Base-by-base conservation (phyloP, 2,888 invertebrate species). In the Hololepta plana region DNA sequence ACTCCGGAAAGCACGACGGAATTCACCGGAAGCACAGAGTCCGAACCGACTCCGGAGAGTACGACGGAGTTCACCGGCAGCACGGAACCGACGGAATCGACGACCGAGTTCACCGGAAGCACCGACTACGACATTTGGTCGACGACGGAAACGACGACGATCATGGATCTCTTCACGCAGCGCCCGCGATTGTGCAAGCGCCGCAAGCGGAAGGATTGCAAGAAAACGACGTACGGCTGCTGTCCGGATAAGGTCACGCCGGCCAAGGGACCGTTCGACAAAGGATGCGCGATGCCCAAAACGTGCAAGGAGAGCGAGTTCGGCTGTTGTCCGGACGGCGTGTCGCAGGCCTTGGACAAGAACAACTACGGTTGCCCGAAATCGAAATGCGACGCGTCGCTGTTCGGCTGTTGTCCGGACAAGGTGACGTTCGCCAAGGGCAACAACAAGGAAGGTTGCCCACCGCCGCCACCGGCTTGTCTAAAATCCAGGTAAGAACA, bases 371-470 rank as follows among this genome's bases (percentile, higher is more conserved):
- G 79, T 2, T 95, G 93, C 46, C 82, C 84, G 1, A 52, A 62
- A 19, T 59, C 67, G 1, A 62, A 66, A 6, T 88, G 88, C 45
- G 63, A 64, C 1, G 74, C 75, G 42, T 76, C 80, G 0, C 57
- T 88, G 4, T 90, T 76, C 43, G 90, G 90, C 3, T 91, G 90
- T 47, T 91, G 90, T 44, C 66, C 69, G 6, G 85, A 88, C 50
- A 72, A 73, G 23, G 62, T 64, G 37, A 79, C 76, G 1, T 57
- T 71, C 5, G 76, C 90, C 1, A 65, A 72, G 46, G 88, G 90
- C 24, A 80, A 82, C 39, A 69, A 81, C 36, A 64, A 69, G 35
- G 79, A 84, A 46, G 91, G 85, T 8, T 96, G 95, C 46, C 76
- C 76, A 27, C 57, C 57, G 37, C 59, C 47, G 8, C 67, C 67